Evolutionary conservation across 2,797 vertebrate genomes (phyloP).

Genomic region (Rhynchonycteris naso): DNA sequence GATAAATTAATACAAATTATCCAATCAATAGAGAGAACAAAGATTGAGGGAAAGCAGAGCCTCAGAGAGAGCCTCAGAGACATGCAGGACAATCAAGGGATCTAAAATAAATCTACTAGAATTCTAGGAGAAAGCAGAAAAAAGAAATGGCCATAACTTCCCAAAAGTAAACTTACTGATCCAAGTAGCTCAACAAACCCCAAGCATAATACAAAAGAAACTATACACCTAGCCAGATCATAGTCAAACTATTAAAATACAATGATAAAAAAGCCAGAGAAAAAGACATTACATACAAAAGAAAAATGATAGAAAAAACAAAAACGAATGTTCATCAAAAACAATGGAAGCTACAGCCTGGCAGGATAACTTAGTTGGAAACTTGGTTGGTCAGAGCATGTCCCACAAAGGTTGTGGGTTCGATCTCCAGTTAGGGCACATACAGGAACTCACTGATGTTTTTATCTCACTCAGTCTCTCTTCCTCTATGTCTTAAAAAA

Average conservation of each 20-base stretch:
- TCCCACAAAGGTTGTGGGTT: neutral
- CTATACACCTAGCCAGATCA: neutral
- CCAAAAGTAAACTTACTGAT: slow-evolving; percentile 11
- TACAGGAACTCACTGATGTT: neutral
- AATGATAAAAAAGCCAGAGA: neutral
- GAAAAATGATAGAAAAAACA: neutral
- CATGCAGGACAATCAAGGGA: neutral
- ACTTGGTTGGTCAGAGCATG: neutral
- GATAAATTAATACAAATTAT: neutral
- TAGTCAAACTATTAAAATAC: neutral
- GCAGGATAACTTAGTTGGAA: neutral
- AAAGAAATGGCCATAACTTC: neutral
- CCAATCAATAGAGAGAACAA: neutral
- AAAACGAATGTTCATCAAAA: neutral
- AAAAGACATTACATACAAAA: neutral
- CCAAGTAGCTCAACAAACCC: neutral
- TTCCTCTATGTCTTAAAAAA: neutral
- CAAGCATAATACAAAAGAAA: slow-evolving; percentile 14
- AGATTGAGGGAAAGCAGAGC: neutral
- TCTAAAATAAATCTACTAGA: neutral
- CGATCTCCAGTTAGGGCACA: neutral
- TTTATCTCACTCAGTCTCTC: neutral
- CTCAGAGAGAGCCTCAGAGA: neutral
- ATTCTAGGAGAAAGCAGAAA: slow-evolving; percentile 8
- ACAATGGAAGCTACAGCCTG: neutral